Base-by-base conservation (phyloP, 2,797 vertebrate genomes). In the Loris lydekkerianus region DNA sequence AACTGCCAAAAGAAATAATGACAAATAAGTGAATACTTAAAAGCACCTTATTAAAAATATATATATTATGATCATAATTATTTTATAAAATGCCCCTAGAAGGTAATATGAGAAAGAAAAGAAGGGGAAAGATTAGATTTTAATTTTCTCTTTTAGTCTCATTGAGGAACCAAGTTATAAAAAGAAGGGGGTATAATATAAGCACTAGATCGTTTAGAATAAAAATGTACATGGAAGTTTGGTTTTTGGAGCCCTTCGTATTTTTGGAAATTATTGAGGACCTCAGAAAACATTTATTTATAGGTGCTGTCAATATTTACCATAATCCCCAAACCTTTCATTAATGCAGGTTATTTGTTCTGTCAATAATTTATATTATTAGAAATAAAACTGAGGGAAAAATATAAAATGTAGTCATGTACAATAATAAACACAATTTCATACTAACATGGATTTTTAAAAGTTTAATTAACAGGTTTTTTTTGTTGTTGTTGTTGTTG, bases 151-250 rank as follows among this genome's bases (percentile, higher is more conserved):
- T 65, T 31, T 65, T 65, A 53, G 21, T 72, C 20, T 87, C 78
- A 77, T n/a, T 67, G 23, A 89, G 37, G 25, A 89, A 31, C 63
- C 31, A 70, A 78, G 37, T 56, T 72, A 78, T 43, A 46, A 56
- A 78, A 46, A 29, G 43, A 92, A 69, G 29, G 34, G 46, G 70
- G 49, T 88, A 18, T 15, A 72, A 46, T 77, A 5, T 60, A 69
- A 92, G 34, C 37, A 29, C 37, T 93, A 65, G 18, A 89, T 65
- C 73, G 73, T 46, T 89, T 78, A 63, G 34, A 77, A 89, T 18
- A 78, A 89, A 89, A 95, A n/a, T 73, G 14, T 93, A 77, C 49
- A 60, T 27, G 73, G 34, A 65, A 77, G 70, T 95, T 61, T 83
- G 34, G 43, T 77, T 80, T 72, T 20, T 63, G 34, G 31, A 78